Evolutionary conservation across 1,140 invertebrate species (phyloP), one percentile per base, ranked within the genome.

Genomic region (Meteorus sp.): DNA sequence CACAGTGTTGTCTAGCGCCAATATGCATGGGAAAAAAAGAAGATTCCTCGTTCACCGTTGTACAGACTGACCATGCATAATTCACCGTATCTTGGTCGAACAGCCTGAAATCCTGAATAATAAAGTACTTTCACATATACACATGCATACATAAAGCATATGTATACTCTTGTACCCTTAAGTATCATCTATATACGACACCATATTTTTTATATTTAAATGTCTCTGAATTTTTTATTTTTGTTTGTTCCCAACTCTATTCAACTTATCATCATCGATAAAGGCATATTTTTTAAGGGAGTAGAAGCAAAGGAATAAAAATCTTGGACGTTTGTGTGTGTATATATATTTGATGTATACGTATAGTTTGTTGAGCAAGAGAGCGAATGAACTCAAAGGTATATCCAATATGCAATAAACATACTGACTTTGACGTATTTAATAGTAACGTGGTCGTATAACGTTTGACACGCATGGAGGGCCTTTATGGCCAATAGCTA

Each of bases 331-430:
- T n/a, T n/a, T n/a, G n/a, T n/a, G n/a, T n/a, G n/a, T n/a, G n/a
- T n/a, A n/a, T n/a, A n/a, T n/a, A n/a, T n/a, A n/a, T n/a, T n/a
- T 9, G 17, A 2, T 1, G 1, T 2, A 45, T 23, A n/a, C 3
- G n/a, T 25, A 44, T 44, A 35, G 23, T 20, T 8, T 33, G 22
- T n/a, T 31, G 61, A 64, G 64, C 53, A 64, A 70, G 59, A 62
- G 67, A 65, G 72, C 70, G 73, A 71, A 65, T 71, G 68, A 56
- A 22, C 33, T n/a, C n/a, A n/a, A 23, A 56, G 65, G 70, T 70
- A n/a, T n/a, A 76, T 76, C 76, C 76, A 78, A 78, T 78, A 76
- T 76, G 76, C 75, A 76, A 78, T 78, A 78, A 78, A 78, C 75
- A 77, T 78, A 74, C 75, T 69, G 64, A 65, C 60, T 76, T 76